Evolutionary conservation across 2,888 invertebrate species (phyloP), one percentile per base, ranked within the genome.

Genomic region (Molorchus minor): DNA sequence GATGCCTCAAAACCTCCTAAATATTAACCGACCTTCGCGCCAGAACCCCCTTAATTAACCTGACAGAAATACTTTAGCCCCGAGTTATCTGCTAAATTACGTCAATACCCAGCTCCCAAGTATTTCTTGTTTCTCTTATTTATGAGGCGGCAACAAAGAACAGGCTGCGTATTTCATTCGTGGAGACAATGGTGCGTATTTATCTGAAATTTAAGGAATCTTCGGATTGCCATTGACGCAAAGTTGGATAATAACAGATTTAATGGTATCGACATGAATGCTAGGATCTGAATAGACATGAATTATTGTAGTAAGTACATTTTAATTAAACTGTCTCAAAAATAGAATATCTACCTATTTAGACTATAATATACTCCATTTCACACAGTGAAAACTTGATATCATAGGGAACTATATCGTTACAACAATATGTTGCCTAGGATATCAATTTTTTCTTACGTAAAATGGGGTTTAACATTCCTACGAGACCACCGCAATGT

Each of bases 11-110:
- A 49, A 29, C 49, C 36, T 25, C 25, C 38, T 40, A 49, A 49
- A 38, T 49, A 25, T 33, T 10, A 25, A n/a, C 19, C 25, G 29
- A 49, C 20, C 10, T 21, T 38, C 8, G 21, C 21, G 25, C 3
- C 35, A 47, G 17, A 49, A 13, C 20, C 38, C 21, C 38, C 49
- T 25, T 49, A 49, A 49, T 49, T 49, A 38, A 49, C 49, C 38
- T 29, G 10, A 5, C 25, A 29, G 25, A 40, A 49, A 49, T 25
- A 25, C 38, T 33, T 49, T 16, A n/a, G n/a, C 21, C 49, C 25
- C 36, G 38, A 25, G 38, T 49, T 49, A 38, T 49, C 36, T 38
- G 36, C 19, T 40, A 49, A 49, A 49, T 49, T 40, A 49, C 38
- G 13, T 16, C 38, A 40, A 10, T 49, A 38, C 16, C n/a, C 15